Evolutionary conservation across 2,113 vertebrate genomes (phyloP).

Genomic region (Panthera leo): DNA sequence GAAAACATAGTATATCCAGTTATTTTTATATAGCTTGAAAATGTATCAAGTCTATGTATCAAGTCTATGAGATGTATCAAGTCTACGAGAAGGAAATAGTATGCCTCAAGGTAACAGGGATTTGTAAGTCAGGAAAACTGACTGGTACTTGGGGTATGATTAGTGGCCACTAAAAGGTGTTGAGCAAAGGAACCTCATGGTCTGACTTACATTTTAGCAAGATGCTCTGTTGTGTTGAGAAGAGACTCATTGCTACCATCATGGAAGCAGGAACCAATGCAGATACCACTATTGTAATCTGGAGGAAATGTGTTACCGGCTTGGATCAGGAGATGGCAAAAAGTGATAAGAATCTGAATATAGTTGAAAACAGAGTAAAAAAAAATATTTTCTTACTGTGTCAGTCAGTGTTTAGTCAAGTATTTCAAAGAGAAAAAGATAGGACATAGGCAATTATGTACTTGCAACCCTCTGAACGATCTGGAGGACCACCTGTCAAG

Average conservation of each 20-base stretch:
- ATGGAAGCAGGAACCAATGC: not conserved
- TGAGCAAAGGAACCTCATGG: not conserved
- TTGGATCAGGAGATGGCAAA: not conserved
- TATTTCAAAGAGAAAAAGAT: not conserved
- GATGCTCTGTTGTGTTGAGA: not conserved
- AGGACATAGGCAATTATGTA: not conserved
- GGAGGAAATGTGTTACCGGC: not conserved
- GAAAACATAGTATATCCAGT: not conserved
- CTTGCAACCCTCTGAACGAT: not conserved
- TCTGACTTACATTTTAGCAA: not conserved
- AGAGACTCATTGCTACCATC: not conserved
- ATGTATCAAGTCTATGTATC: not conserved
- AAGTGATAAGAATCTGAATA: not conserved
- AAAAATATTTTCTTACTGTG: not conserved
- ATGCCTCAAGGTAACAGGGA: accelerated
- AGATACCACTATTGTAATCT: too few relatives aligned
- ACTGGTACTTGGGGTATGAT: not conserved
- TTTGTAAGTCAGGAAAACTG: not conserved
- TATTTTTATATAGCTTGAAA: not conserved
- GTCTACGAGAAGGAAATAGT: accelerated
- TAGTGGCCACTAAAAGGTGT: not conserved
- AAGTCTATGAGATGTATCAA: too few relatives aligned
- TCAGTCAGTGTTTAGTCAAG: not conserved
- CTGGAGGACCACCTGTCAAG: not conserved
- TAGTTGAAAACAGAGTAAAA: too few relatives aligned